phyloP scores from a whole-genome alignment of 2,113 vertebrate species.

The Barnardius zonarius region DNA sequence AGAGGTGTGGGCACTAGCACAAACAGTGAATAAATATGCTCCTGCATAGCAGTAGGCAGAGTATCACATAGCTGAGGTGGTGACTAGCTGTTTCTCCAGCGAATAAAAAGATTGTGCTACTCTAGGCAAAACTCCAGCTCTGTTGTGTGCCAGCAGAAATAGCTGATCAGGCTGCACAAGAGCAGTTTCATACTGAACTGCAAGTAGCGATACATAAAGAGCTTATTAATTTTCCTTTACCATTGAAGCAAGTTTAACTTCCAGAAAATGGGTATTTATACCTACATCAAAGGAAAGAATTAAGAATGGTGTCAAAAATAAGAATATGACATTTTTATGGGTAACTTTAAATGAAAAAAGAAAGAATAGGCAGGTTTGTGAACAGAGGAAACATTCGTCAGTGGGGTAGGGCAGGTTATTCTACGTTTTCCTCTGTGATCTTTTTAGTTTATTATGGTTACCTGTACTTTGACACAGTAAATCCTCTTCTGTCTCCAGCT shows the following conservation, averaged over 20 bases:
- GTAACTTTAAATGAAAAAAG: not conserved
- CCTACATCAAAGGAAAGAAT: not conserved
- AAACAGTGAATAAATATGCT: not conserved
- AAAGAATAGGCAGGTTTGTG: not conserved
- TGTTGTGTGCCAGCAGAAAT: slow-evolving; percentile 42
- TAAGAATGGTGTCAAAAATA: not conserved
- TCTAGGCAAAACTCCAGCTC: slow-evolving; percentile 58
- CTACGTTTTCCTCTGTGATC: not conserved
- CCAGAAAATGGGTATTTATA: not conserved
- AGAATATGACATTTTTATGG: not conserved
- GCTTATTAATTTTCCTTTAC: not conserved
- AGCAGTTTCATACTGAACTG: not conserved
- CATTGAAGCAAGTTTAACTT: not conserved
- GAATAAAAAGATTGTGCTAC: slow-evolving; percentile 35
- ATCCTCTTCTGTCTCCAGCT: not conserved
- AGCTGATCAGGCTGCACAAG: slow-evolving; percentile 17
- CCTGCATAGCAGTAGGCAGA: not conserved
- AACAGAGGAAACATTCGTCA: not conserved
- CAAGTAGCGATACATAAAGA: not conserved
- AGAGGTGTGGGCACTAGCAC: not conserved
- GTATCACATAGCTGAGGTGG: slow-evolving; percentile 35
- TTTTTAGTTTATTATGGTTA: not conserved
- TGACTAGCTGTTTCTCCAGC: slow-evolving; percentile 11
- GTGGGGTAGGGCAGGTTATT: not conserved
- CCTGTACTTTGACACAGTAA: not conserved